Evolutionary conservation across 2,797 vertebrate species (phyloP), one percentile per base, ranked within the genome.

Genomic region (Acrossocheilus fasciatus): DNA sequence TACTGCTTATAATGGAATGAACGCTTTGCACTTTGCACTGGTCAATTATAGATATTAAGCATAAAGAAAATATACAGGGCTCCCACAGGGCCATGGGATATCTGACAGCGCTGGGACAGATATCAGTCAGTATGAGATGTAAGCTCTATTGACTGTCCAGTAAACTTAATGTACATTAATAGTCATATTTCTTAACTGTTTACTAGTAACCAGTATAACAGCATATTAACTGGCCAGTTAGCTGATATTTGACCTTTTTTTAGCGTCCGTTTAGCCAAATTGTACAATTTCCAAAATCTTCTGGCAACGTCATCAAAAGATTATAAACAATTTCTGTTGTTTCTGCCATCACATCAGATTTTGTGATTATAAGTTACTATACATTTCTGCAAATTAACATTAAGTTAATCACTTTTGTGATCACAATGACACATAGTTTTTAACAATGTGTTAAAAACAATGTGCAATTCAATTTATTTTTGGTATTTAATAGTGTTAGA

Each of bases 1-100:
- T 95, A 95, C 94, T 93, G 93, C 95, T 96, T 96, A 96, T 97
- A 96, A 96, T 96, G 94, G 96, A 97, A 97, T 97, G 96, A 97
- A 94, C 95, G 95, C 95, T 95, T 95, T 96, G 97, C 97, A 96
- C 96, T 96, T 93, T 85, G 50, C 89, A 74, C 89, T 39, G 80
- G 43, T 87, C 80, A 78, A 83, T 77, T 87, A 59, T 36, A 90
- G 79, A 89, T 85, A 84, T 89, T 75, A 85, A 76, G 74, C 84
- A 59, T 64, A 85, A 68, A 59, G 80, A 82, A 82, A 57, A 59
- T 76, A 52, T 90, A 91, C 90, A 91, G 92, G 91, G 92, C 92
- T 92, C 88, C 43, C 57, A 68, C 5, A 14, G 90, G 90, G 88
- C 70, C 39, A 83, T 26, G 85, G 39, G 12, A 45, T 73, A 70